These are phyloP conservation scores for Aleiodes testaceus DNA, from an alignment of 2,888 invertebrate genomes.

Conservation along the genomic window DNA sequence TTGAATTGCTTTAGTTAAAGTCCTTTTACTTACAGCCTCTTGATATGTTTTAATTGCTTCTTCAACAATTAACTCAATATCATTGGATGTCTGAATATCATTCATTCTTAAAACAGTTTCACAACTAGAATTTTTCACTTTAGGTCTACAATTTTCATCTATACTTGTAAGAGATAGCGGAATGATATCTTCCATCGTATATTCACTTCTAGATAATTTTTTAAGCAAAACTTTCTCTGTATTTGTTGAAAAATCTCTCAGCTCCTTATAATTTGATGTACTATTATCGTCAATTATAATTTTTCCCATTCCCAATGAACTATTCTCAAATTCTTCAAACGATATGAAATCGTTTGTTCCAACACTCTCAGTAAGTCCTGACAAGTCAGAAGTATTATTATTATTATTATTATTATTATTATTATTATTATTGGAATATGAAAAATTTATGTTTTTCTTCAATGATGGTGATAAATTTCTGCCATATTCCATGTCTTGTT, in stretches of 20 bases:
- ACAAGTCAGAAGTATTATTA: slow-evolving; percentile 37
- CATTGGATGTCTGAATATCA: slow-evolving; percentile 59
- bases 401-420: slow-evolving; percentile 32
- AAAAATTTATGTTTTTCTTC: slow-evolving; percentile 35
- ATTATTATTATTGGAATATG: slow-evolving; percentile 24
- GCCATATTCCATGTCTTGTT: slow-evolving; percentile 20
- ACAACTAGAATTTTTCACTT: slow-evolving; percentile 53
- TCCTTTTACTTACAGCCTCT: slow-evolving; percentile 54
- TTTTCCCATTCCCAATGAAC: slow-evolving; percentile 50
- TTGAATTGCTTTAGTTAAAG: slow-evolving; percentile 56
- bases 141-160: slow-evolving; percentile 37
- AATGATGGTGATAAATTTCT: slow-evolving; percentile 39
- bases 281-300: slow-evolving; percentile 56
- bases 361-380: slow-evolving; percentile 30
- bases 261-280: slow-evolving; percentile 45
- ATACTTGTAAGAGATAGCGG: slow-evolving; percentile 42
- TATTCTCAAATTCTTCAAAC: slow-evolving; percentile 50
- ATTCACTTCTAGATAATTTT: slow-evolving; percentile 51
- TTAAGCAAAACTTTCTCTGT: slow-evolving; percentile 50
- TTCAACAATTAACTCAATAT: slow-evolving; percentile 61
- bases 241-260: slow-evolving; percentile 58
- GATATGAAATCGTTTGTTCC: slow-evolving; percentile 26
- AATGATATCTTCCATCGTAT: slow-evolving; percentile 58
- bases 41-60: slow-evolving; percentile 60
- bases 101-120: slow-evolving; percentile 69